Percentiles rank a stretch among this genome's conserved stretches.
Conservation (phyloP, 2,113 vertebrate species). For the Grammomys surdaster region DNA sequence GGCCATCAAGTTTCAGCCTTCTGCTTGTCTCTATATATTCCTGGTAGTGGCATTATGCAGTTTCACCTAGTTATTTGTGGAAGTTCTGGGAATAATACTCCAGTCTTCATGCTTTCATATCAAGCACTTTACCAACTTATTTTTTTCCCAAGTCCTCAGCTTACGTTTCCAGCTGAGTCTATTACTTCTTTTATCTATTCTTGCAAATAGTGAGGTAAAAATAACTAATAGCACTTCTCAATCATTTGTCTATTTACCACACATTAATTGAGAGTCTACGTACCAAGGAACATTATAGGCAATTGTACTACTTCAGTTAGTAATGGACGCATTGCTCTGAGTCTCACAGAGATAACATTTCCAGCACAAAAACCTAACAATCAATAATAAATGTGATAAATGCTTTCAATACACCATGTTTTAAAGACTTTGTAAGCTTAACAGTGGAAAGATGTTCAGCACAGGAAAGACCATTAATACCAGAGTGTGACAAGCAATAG, state of each 20-base stretch:
- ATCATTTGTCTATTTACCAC: not conserved
- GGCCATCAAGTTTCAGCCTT: not conserved
- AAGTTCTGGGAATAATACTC: not conserved
- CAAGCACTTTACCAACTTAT: not conserved
- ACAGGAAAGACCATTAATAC: not conserved
- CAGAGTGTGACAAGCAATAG: not conserved
- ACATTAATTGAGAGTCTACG: not conserved
- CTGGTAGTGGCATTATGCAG: not conserved
- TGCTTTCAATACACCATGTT: not conserved
- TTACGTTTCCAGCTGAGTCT: not conserved
- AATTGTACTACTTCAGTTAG: not conserved
- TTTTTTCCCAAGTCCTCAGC: not conserved
- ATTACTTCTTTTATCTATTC: not conserved
- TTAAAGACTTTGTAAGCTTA: not conserved
- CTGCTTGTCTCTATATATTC: not conserved
- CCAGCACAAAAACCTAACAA: not conserved
- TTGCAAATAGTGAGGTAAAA: not conserved
- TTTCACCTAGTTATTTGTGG: rapidly evolving
- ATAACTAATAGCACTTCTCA: not conserved
- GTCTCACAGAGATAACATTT: not conserved
- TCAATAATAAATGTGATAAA: not conserved
- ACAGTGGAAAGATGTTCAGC: not conserved
- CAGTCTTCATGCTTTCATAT: not conserved
- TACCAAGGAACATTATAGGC: not conserved
- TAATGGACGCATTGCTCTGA: not conserved